Base-by-base conservation (phyloP, 2,113 vertebrate genomes). In the Gadus macrocephalus region DNA sequence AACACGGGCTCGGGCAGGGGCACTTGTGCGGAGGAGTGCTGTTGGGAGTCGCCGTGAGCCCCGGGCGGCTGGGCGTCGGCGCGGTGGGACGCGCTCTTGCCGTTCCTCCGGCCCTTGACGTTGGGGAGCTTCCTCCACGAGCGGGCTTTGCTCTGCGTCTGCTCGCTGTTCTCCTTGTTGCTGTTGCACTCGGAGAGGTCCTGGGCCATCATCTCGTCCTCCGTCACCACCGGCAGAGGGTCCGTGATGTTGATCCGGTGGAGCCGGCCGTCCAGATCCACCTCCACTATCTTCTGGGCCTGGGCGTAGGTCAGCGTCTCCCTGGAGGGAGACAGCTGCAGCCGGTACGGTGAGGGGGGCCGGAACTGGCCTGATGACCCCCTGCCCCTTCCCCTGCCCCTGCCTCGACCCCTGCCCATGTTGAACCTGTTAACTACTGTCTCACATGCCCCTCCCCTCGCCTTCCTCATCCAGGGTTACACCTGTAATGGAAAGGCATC, bases 101-200 rank as follows among this genome's bases (percentile, higher is more conserved):
- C 84, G 14, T 95, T 95, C 73, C 85, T 95, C 85, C 91, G 95
- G 81, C 91, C 92, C 89, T 97, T 98, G 68, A 84, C 90, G 28
- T 83, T 78, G 9, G 91, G 79, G 0, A 93, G 84, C 67, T 95
- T 96, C 79, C 90, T 93, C 12, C 92, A 93, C 16, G 92, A 93
- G 74, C 87, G 93, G 2, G 90, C 92, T 78, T 92, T 94, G 73
- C 92, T 91, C 62, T 93, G 91, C 27, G 93, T 94, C 76, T 96
- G 94, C 80, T 98, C 95, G 0, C 95, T 98, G 88, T 99, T 99
- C 74, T 99, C 97, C 80, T 99, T 98, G 92, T 98, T 98, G 86
- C 96, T 98, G 82, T 98, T 99, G 90, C 96, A 98, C 81, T 99
- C 96, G 0, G 90, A 94, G 74, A 98, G 95, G 79, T 99, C 97